Evolutionary conservation across 2,888 invertebrate genomes (phyloP).

Genomic region (Amphimallon solstitiale): DNA sequence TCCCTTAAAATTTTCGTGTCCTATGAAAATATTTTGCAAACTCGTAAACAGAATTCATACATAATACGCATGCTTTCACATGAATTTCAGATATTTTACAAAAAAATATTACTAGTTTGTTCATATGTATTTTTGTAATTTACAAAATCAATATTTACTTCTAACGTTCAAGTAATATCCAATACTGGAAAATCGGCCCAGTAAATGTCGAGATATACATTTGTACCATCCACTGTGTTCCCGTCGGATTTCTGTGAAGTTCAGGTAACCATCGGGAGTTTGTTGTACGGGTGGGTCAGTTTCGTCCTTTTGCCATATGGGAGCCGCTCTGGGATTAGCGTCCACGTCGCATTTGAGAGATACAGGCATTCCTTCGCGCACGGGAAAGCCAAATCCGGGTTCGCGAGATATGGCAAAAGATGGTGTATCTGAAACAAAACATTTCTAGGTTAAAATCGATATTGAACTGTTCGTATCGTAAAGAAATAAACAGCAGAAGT

Average conservation of each 20-base stretch:
- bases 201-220: conserved; percentile 85
- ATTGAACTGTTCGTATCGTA: conserved; percentile 5
- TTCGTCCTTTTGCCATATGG: conserved; percentile 79
- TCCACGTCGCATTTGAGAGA: conserved; percentile 93
- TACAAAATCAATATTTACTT: conserved; percentile 71
- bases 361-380: conserved; percentile 88
- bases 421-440: conserved; percentile 77
- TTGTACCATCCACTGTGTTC: conserved; percentile 94
- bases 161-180: conserved; percentile 91
- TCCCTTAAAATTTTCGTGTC: too few relatives aligned
- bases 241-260: conserved; percentile 81
- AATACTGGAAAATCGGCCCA: conserved; percentile 87
- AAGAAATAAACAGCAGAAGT: too few relatives aligned
- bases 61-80: too few relatives aligned
- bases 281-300: conserved; percentile 70
- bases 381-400: conserved; percentile 91
- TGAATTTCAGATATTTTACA: too few relatives aligned
- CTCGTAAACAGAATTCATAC: too few relatives aligned
- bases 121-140: neutral
- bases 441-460: conserved; percentile 22
- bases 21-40: too few relatives aligned
- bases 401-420: conserved; percentile 92
- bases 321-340: conserved; percentile 88
- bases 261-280: conserved; percentile 82
- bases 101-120: neutral